Base-by-base conservation (phyloP, 2,797 vertebrate genomes). In the Myripristis jacobus region DNA sequence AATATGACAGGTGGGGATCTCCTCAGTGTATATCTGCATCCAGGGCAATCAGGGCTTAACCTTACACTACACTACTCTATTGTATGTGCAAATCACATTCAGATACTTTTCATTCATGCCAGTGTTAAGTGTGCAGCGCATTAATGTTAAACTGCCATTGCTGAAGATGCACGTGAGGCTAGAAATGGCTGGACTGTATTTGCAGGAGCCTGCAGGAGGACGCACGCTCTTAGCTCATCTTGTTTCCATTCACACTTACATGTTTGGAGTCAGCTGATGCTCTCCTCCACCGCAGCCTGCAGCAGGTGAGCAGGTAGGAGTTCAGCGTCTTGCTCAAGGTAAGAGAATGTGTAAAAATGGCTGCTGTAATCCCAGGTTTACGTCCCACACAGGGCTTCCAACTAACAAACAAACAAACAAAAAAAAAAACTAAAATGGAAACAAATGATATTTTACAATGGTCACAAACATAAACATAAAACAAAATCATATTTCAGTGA, bases 31-130 rank as follows among this genome's bases (percentile, higher is more conserved):
- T 94, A 94, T 94, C 83, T 85, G 12, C 88, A 92, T 91, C 92
- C 91, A 64, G 61, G 91, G 34, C 34, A 6, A 91, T 93, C 93
- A 93, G 93, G 93, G 93, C 51, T 13, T 50, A n/a, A 54, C 16
- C 52, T 18, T 31, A 31, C 29, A n/a, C 52, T 11, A 29, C 27
- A 29, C 27, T 6, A 6, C 27, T 6, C 27, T 94, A 92, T 92
- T 94, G 94, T 94, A 91, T 95, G 93, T 95, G 93, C 94, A 95
- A 95, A 95, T 91, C 90, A 91, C 61, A 70, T 69, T 22, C 59
- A 58, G 36, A 46, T 36, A 52, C 53, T 92, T 82, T 94, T 96
- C 95, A 93, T 94, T 95, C 95, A 94, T 94, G 52, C 55, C 13
- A 12, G 57, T 18, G 50, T 59, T 60, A 74, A 68, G 68, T 43